A percentile compares a stretch with the other conserved stretches of the same genome.
Evolutionary conservation across 1,140 invertebrate genomes (phyloP).

Genomic region (Solenopsis fugax): DNA sequence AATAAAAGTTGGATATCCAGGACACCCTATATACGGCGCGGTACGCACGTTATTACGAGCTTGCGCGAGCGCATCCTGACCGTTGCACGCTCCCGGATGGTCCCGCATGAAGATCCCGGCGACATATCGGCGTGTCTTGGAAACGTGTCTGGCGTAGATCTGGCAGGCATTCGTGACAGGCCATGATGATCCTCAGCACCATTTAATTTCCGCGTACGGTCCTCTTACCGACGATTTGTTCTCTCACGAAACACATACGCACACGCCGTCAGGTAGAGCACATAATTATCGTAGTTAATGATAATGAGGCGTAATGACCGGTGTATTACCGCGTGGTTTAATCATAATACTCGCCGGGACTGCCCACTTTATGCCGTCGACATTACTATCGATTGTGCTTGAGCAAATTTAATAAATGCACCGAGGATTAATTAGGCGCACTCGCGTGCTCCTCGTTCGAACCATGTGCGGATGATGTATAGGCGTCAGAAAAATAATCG

Average conservation of each 20-base stretch:
- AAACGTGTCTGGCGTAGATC: slow-evolving; percentile 29
- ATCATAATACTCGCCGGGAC: slow-evolving; percentile 43
- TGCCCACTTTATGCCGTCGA: slow-evolving; percentile 12
- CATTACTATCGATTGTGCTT: slow-evolving; percentile 46
- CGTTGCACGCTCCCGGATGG: slow-evolving; percentile 30
- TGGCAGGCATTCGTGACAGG: slow-evolving; percentile 19
- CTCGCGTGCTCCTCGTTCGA: slow-evolving; percentile 11
- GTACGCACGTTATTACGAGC: slow-evolving; percentile 28
- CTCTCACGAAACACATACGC: slow-evolving; percentile 7
- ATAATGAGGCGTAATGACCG: slow-evolving; percentile 57
- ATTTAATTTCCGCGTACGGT: slow-evolving; percentile 42
- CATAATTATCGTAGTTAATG: slow-evolving; percentile 60
- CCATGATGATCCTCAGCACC: slow-evolving; percentile 19
- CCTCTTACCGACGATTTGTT: slow-evolving; percentile 39
- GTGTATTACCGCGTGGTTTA: slow-evolving; percentile 49
- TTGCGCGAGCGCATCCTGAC: slow-evolving; percentile 10
- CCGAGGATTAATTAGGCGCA: slow-evolving; percentile 46
- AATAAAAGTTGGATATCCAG: neutral
- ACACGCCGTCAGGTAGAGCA: neutral
- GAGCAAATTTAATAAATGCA: slow-evolving; percentile 53
- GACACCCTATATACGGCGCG: slow-evolving; percentile 23
- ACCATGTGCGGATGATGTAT: neutral
- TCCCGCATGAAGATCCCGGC: slow-evolving; percentile 13
- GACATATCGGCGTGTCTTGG: slow-evolving; percentile 1
- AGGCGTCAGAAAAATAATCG: slow-evolving; percentile 14